These are phyloP conservation scores for Hypothenemus hampei DNA, from an alignment of 1,140 invertebrate species.

Conservation along the genomic window DNA sequence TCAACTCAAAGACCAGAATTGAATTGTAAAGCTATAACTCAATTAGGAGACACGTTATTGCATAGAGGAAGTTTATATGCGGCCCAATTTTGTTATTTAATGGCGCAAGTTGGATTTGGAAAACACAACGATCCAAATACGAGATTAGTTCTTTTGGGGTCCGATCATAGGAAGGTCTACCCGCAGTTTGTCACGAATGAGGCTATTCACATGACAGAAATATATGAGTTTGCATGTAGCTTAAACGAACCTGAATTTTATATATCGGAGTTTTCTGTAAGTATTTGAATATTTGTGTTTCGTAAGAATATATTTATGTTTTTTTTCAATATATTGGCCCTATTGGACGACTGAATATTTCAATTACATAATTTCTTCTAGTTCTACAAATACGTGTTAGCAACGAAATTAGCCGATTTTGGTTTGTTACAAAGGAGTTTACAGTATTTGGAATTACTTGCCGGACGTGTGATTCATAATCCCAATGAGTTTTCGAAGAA, in stretches of 20 bases:
- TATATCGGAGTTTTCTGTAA: slow-evolving; percentile 66
- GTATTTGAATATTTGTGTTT: not conserved
- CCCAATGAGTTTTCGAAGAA: slow-evolving; percentile 52
- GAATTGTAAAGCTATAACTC: slow-evolving; percentile 77
- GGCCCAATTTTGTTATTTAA: slow-evolving; percentile 90
- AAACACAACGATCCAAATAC: slow-evolving; percentile 52
- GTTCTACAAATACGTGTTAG: slow-evolving; percentile 69
- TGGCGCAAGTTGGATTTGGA: slow-evolving; percentile 67
- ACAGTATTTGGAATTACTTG: slow-evolving; percentile 77
- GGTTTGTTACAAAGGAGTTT: slow-evolving; percentile 73
- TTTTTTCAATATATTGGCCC: slow-evolving; percentile 6
- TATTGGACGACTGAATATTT: not conserved
- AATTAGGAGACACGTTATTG: slow-evolving; percentile 65
- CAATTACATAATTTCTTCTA: slow-evolving; percentile 42
- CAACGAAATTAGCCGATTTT: slow-evolving; percentile 70
- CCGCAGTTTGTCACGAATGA: slow-evolving; percentile 72
- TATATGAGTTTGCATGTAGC: slow-evolving; percentile 88
- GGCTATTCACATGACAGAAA: slow-evolving; percentile 89
- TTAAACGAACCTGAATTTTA: slow-evolving; percentile 71
- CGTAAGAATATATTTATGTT: not conserved
- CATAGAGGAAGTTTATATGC: slow-evolving; percentile 73
- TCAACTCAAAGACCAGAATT: slow-evolving; percentile 71
- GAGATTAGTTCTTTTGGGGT: slow-evolving; percentile 76
- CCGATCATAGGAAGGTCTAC: slow-evolving; percentile 59
- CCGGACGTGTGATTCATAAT: slow-evolving; percentile 57